Conservation (phyloP, 2,797 vertebrate species). For the Pseudocheirus occidentalis region DNA sequence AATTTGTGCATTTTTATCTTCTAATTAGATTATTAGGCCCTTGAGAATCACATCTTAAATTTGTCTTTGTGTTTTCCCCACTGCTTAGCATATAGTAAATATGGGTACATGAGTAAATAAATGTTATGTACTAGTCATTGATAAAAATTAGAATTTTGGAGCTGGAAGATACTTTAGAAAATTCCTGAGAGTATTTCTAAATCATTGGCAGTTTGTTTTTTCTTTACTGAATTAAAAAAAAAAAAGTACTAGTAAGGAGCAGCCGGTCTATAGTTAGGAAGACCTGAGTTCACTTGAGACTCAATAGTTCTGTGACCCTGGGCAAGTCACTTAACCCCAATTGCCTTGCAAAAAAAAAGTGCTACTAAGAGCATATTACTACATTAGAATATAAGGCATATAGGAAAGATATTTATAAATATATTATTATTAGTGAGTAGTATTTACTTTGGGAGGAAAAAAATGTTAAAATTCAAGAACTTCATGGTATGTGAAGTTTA, state of each 20-base stretch:
- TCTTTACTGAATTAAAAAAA: not conserved
- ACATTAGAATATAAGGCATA: not conserved
- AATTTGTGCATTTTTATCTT: not conserved
- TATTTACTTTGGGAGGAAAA: not conserved
- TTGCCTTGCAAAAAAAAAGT: not conserved
- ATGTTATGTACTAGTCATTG: not conserved
- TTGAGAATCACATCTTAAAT: not conserved
- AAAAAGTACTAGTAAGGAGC: not conserved
- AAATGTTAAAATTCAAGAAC: not conserved
- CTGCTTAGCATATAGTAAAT: not conserved
- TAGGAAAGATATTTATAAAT: not conserved
- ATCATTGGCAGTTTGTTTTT: not conserved
- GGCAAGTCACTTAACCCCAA: no score
- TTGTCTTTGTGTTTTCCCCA: not conserved
- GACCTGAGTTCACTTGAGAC: no score
- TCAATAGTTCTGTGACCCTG: no score
- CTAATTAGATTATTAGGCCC: not conserved
- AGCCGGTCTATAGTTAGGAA: no score
- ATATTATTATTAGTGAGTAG: not conserved
- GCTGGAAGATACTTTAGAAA: not conserved
- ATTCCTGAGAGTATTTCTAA: not conserved
- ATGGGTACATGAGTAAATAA: not conserved
- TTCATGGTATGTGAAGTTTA: not conserved
- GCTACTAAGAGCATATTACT: not conserved
- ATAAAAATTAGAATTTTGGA: not conserved